phyloP scores from a whole-genome alignment of 2,888 invertebrate species.

The Watsonalla binaria region DNA sequence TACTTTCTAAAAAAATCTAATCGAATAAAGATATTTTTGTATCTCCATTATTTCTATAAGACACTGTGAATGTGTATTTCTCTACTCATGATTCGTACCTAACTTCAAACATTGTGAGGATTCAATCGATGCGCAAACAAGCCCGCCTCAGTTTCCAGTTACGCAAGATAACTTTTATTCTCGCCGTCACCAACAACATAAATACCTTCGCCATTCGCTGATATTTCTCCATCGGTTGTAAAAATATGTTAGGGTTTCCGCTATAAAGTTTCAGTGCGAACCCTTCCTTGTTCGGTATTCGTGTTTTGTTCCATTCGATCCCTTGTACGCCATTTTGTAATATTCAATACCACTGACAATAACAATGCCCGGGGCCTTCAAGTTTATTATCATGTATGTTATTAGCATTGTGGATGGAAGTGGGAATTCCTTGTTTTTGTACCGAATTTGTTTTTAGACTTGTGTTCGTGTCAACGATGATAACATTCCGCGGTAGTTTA shows the following conservation, averaged over 20 bases:
- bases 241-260: conserved; percentile 45
- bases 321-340: conserved; percentile 40
- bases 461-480: conserved; percentile 3
- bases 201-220: conserved; percentile 19
- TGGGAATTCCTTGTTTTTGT: conserved; percentile 10
- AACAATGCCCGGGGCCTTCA: conserved; percentile 36
- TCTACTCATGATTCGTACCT: neutral
- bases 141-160: neutral
- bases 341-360: conserved; percentile 49
- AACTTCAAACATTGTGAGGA: neutral
- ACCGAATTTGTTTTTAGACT: conserved; percentile 15
- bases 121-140: neutral
- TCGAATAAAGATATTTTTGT: no score
- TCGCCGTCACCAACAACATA: neutral
- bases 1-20: no score
- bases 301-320: conserved; percentile 39
- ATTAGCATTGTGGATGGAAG: conserved; percentile 32
- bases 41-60: no score
- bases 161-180: neutral
- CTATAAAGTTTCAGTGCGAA: conserved; percentile 40
- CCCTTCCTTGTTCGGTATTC: conserved; percentile 30
- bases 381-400: conserved; percentile 43
- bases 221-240: conserved; percentile 32
- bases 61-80: neutral
- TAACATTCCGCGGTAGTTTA: neutral